phyloP scores from a whole-genome alignment of 30 jellyfish, hydroid and myxozoan genomes.

The Turritopsis dohrnii region DNA sequence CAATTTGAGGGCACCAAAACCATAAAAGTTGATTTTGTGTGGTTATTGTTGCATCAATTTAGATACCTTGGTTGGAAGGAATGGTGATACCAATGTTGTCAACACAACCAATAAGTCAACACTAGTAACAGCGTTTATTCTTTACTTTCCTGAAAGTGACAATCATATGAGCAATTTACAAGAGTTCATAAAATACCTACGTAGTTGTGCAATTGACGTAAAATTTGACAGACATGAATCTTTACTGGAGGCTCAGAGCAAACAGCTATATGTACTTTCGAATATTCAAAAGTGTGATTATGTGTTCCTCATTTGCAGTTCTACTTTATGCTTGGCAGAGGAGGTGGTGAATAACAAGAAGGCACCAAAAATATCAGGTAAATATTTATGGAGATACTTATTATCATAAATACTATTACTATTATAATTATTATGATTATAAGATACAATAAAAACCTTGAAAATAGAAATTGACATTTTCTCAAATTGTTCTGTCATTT shows the following conservation, averaged over 20 bases:
- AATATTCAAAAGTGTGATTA: background rate
- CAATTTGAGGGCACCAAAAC: too few species aligned
- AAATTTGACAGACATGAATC: slow-evolving; percentile 1
- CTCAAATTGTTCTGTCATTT: too few species aligned
- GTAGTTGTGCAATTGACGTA: slow-evolving; percentile 4
- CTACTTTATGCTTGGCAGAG: background rate
- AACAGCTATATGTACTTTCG: background rate
- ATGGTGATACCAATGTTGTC: background rate
- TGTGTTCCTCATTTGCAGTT: slow-evolving; percentile 27
- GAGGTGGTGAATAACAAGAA: background rate
- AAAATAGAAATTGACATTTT: too few species aligned
- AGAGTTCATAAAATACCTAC: slow-evolving; percentile 13
- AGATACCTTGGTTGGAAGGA: background rate
- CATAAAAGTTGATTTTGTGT: too few species aligned
- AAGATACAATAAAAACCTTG: too few species aligned
- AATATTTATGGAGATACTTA: background rate
- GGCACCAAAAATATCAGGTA: slow-evolving; percentile 7
- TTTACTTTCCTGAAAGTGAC: slow-evolving; percentile 31
- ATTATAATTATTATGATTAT: too few species aligned
- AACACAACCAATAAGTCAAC: background rate
- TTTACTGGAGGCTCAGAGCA: background rate
- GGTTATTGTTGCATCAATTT: background rate
- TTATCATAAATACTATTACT: too few species aligned
- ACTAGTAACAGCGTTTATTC: slow-evolving; percentile 24
- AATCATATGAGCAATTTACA: slow-evolving; percentile 9